Base-by-base conservation (phyloP, 2,113 vertebrate species). In the Melanostigma gelatinosum region DNA sequence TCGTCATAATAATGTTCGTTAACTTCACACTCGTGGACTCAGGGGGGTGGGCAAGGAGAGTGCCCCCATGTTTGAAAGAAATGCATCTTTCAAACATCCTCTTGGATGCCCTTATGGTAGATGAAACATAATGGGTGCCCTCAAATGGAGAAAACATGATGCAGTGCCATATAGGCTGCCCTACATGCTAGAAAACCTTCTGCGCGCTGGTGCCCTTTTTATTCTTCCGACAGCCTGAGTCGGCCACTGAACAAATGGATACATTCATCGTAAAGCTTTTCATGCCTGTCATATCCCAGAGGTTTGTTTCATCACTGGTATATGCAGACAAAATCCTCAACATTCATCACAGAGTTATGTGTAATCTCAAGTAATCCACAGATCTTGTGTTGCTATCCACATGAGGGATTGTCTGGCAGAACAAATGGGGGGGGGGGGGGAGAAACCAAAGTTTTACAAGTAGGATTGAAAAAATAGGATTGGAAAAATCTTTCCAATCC, bases 381-480 rank as follows among this genome's bases (percentile, higher is more conserved):
- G 20, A 44, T 65, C 18, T 70, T 82, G 54, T 66, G 46, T 85
- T 58, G 50, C n/a, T 20, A 22, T 72, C 1, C 15, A 2, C 36
- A 10, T 57, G 9, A 72, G 42, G 36, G 15, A 40, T 38, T 80
- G 69, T 63, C 64, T 60, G 68, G 8, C 52, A 20, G 32, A 54
- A 34, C 67, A 4, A 24, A 66, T 8, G 15, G 2, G 1, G 52
- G 18, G 55, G 22, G 18, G 13, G 1, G 52, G 18, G 55, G 22
- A 15, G 13, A 64, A 73, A 20, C 34, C 27, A 29, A 54, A 62
- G 5, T n/a, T 48, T 36, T 42, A 38, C 27, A 54, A 34, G n/a
- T 16, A 3, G 20, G 24, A 66, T 0, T 2, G 4, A 22, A 72
- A 57, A 36, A 86, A 73, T 54, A 42, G 20, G 22, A 62, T 0